Conservation (phyloP, 2,113 vertebrate species). For the Gopherus flavomarginatus region DNA sequence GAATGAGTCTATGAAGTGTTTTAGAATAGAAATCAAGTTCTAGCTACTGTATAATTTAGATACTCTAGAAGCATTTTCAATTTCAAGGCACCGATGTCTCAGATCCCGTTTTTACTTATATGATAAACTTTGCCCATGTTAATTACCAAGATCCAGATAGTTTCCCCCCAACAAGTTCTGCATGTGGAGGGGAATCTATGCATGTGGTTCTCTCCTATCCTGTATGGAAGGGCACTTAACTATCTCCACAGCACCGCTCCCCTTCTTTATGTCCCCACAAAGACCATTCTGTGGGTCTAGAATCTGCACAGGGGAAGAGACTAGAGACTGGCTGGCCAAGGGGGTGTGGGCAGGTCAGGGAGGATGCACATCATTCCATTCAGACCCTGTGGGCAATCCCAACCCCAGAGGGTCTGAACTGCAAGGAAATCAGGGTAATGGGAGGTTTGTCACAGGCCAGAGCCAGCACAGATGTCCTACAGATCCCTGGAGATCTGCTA, state of each 20-base stretch:
- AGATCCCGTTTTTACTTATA: neutral
- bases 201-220: neutral
- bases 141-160: neutral
- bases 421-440: rapidly evolving
- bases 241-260: neutral
- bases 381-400: neutral
- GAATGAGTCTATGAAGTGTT: neutral
- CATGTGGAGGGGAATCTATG: neutral
- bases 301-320: rapidly evolving
- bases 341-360: neutral
- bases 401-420: neutral
- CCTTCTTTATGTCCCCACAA: neutral
- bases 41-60: neutral
- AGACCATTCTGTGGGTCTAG: neutral
- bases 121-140: neutral
- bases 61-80: neutral
- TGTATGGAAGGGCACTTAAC: neutral
- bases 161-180: neutral
- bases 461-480: neutral
- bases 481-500: neutral
- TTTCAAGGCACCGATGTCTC: neutral
- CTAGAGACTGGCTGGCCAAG: rapidly evolving
- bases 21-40: neutral
- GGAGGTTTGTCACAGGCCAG: neutral
- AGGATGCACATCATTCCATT: neutral